Conservation (phyloP, 2,888 invertebrate species). For the Aphidoletes aphidimyza region DNA sequence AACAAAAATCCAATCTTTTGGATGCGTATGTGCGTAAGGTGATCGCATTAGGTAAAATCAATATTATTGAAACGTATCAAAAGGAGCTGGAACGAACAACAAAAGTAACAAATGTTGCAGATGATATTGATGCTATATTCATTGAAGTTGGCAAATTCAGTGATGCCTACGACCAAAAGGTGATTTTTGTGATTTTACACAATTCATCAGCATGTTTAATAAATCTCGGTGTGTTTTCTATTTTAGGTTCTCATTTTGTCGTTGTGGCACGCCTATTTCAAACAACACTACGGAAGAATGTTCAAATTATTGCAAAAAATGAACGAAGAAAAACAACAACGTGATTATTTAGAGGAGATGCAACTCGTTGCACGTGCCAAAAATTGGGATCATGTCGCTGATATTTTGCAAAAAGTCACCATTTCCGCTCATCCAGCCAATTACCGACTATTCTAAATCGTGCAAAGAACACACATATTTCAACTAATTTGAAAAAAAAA, state of each 20-base stretch:
- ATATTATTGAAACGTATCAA: constrained; percentile 63
- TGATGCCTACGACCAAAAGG: constrained; percentile 83
- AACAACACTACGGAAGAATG: constrained; percentile 84
- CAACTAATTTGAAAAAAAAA: neutral
- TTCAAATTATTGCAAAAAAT: constrained; percentile 79
- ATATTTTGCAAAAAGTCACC: constrained; percentile 62
- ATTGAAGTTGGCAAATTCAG: constrained; percentile 82
- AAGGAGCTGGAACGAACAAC: constrained; percentile 56
- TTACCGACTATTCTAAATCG: constrained; percentile 61
- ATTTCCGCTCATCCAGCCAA: constrained; percentile 63
- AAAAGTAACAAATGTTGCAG: constrained; percentile 66
- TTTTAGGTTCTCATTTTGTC: constrained; percentile 78
- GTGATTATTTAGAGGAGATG: constrained; percentile 70
- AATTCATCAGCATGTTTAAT: constrained; percentile 55
- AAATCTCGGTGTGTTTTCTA: constrained; percentile 25
- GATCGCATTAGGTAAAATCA: constrained; percentile 75
- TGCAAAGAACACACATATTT: no score
- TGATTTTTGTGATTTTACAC: no score
- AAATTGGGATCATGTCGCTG: constrained; percentile 63
- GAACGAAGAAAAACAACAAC: constrained; percentile 82
- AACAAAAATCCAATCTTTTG: constrained; percentile 80
- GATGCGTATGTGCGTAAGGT: constrained; percentile 85
- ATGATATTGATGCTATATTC: constrained; percentile 73
- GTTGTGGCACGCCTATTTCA: constrained; percentile 82
- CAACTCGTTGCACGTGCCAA: constrained; percentile 61